Evolutionary conservation across 1,140 invertebrate species (phyloP).

Genomic region (Dreissena rostriformis): DNA sequence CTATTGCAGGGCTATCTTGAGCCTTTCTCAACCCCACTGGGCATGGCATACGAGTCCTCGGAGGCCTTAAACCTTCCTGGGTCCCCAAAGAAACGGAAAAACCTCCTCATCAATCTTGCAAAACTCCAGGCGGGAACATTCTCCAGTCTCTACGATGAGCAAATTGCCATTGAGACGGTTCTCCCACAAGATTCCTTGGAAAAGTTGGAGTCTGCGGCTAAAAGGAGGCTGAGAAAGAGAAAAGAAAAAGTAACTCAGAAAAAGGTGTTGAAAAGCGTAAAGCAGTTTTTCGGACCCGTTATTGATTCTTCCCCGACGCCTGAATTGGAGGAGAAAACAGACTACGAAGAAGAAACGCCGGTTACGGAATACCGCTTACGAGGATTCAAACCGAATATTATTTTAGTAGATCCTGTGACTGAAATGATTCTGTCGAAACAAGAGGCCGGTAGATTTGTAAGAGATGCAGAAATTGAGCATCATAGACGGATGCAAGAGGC

Average conservation of each 20-base stretch:
- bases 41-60: constrained; percentile 40
- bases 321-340: constrained; percentile 23
- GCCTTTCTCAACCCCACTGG: constrained; percentile 48
- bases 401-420: constrained; percentile 71
- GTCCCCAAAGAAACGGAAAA: constrained; percentile 62
- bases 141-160: constrained; percentile 67
- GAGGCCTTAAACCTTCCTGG: constrained; percentile 30
- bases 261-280: constrained; percentile 70
- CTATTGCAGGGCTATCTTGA: constrained; percentile 45
- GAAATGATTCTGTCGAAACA: constrained; percentile 75
- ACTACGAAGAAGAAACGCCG: constrained; percentile 66
- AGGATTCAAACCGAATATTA: constrained; percentile 68
- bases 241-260: constrained; percentile 59
- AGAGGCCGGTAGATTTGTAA: constrained; percentile 70
- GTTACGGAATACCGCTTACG: constrained; percentile 71
- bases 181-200: constrained; percentile 56
- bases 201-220: constrained; percentile 26
- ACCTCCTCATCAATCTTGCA: constrained; percentile 70
- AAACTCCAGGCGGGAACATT: constrained; percentile 73
- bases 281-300: constrained; percentile 77
- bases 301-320: constrained; percentile 61
- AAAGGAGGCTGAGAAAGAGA: constrained; percentile 54
- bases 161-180: constrained; percentile 68
- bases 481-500: constrained; percentile 58
- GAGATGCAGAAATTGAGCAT: constrained; percentile 73